phyloP scores from a whole-genome alignment of 2,797 vertebrate species.

The Myotis daubentonii region DNA sequence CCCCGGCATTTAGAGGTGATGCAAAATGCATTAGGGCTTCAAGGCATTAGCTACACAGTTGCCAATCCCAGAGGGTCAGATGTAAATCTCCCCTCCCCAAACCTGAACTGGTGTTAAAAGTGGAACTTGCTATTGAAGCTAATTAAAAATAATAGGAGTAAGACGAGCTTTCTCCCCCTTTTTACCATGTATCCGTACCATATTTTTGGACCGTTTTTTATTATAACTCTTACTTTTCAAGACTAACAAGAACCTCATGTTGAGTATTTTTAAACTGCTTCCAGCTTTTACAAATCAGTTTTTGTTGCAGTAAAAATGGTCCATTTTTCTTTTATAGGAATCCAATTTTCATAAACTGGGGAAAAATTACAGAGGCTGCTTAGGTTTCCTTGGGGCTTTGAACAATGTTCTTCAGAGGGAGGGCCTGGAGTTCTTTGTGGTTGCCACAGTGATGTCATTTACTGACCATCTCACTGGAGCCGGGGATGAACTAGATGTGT shows the following conservation, averaged over 20 bases:
- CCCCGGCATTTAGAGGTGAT: constrained; percentile 82
- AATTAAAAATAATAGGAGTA: constrained; percentile 88
- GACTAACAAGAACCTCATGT: constrained; percentile 87
- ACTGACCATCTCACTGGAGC: constrained; percentile 48
- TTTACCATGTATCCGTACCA: constrained; percentile 81
- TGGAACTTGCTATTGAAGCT: constrained; percentile 83
- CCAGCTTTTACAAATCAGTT: constrained; percentile 87
- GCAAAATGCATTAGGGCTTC: constrained; percentile 85
- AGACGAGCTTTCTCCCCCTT: constrained; percentile 79
- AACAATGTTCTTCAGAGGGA: constrained; percentile 73
- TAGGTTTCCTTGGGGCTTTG: constrained; percentile 76
- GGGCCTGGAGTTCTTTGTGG: constrained; percentile 62
- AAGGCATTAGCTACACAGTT: constrained; percentile 81
- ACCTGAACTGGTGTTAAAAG: constrained; percentile 83
- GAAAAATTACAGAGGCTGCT: constrained; percentile 71
- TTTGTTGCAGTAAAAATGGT: constrained; percentile 84
- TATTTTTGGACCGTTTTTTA: constrained; percentile 83
- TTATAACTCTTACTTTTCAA: constrained; percentile 87
- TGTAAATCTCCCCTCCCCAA: constrained; percentile 74
- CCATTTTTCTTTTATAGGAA: constrained; percentile 85
- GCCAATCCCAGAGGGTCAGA: constrained; percentile 81
- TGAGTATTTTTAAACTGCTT: constrained; percentile 86
- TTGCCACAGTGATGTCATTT: constrained; percentile 60
- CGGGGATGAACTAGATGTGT: background rate
- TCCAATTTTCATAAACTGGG: constrained; percentile 81